A percentile compares a stretch with the other conserved stretches of the same genome.
These are phyloP conservation scores for Clavelina lepadiformis DNA, from an alignment of 23 tunicate genomes.

Conservation along the genomic window DNA sequence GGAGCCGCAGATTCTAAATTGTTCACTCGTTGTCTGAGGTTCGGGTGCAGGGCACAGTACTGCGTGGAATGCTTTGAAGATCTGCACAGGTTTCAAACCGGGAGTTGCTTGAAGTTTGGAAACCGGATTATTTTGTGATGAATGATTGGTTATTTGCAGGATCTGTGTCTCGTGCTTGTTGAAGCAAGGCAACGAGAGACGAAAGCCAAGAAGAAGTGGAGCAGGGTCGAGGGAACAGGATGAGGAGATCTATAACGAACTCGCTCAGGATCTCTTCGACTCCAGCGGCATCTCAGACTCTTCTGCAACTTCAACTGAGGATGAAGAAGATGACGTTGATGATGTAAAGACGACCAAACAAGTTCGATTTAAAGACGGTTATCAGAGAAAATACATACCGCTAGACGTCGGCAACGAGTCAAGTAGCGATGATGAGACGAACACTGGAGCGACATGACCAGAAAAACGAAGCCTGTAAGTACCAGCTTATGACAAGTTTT, in stretches of 20 bases:
- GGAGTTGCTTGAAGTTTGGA: too few species aligned
- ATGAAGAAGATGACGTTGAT: background rate
- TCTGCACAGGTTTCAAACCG: constrained; percentile 89
- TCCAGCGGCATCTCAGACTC: constrained; percentile 93
- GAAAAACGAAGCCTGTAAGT: too few species aligned
- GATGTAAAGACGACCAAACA: background rate
- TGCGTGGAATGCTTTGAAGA: constrained; percentile 78
- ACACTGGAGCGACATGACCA: too few species aligned
- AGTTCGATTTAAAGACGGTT: background rate
- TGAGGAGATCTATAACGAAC: background rate
- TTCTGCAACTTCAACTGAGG: constrained; percentile 44
- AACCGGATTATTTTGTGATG: background rate
- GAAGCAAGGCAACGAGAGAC: constrained; percentile 34
- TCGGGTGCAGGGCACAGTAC: constrained; percentile 62
- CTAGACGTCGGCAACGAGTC: constrained; percentile 1
- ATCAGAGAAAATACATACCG: background rate
- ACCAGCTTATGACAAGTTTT: too few species aligned
- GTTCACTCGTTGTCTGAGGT: constrained; percentile 40
- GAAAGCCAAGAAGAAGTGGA: constrained; percentile 22
- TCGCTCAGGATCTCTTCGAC: constrained; percentile 36
- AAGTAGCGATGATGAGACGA: background rate
- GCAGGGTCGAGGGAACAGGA: constrained; percentile 8
- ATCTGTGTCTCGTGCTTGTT: constrained; percentile 57
- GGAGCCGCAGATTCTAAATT: constrained; percentile 23
- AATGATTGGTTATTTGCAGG: constrained; percentile 13